phyloP scores from a whole-genome alignment of 1,140 invertebrate species.

The Acromyrmex echinatior region DNA sequence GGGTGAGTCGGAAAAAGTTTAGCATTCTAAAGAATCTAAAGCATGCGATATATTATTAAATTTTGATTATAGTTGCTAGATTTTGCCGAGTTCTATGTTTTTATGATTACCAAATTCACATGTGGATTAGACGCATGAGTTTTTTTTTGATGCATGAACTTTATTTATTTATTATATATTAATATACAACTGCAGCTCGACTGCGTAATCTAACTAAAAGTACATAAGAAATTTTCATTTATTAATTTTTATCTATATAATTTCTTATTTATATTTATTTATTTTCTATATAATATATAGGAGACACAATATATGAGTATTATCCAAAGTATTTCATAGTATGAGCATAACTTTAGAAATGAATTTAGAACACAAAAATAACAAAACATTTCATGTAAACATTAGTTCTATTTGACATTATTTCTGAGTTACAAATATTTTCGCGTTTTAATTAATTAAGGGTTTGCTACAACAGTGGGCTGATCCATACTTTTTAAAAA shows the following conservation, averaged over 20 bases:
- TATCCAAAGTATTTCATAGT: not conserved
- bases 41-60: not conserved
- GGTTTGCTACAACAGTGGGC: no score
- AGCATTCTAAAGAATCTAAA: not conserved
- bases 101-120: not conserved
- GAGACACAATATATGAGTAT: not conserved
- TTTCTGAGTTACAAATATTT: no score
- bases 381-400: no score
- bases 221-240: slow-evolving; percentile 32
- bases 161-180: slow-evolving; percentile 26
- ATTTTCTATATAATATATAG: slow-evolving; percentile 61
- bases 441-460: no score
- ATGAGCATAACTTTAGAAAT: no score
- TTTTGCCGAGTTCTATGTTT: not conserved
- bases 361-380: no score
- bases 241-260: slow-evolving; percentile 21
- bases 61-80: not conserved
- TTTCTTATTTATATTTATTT: slow-evolving; percentile 10
- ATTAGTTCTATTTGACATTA: no score
- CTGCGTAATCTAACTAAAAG: slow-evolving; percentile 17
- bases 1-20: slow-evolving; percentile 72
- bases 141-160: slow-evolving; percentile 53
- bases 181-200: slow-evolving; percentile 27
- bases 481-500: no score
- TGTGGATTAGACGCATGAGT: not conserved